phyloP scores from a whole-genome alignment of 2,797 vertebrate genomes.

The Novumbra hubbsi region DNA sequence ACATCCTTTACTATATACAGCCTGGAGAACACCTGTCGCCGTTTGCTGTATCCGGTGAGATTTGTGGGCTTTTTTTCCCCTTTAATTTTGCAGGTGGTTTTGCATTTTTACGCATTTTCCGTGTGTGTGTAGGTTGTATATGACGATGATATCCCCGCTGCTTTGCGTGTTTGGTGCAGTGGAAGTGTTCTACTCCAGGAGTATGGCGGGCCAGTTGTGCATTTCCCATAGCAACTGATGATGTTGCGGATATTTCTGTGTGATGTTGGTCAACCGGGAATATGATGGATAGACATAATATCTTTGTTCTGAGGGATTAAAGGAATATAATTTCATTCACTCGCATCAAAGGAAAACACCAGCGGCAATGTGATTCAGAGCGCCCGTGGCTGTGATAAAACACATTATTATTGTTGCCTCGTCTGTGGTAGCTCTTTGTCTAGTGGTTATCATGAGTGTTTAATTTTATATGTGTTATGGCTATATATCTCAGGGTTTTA shows the following conservation, averaged over 20 bases:
- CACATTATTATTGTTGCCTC: neutral
- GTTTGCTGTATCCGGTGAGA: neutral
- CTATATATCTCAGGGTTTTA: neutral
- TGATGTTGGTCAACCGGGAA: neutral
- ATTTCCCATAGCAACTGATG: constrained; percentile 12
- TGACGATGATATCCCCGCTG: neutral
- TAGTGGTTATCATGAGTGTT: neutral
- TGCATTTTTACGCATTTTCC: neutral
- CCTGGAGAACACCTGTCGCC: neutral
- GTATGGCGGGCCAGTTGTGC: neutral
- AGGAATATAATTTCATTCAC: neutral
- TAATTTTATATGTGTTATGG: neutral
- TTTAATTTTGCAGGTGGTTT: neutral
- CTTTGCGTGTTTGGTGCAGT: constrained; percentile 8
- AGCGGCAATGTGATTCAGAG: neutral
- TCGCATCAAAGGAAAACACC: neutral
- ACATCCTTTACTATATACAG: neutral
- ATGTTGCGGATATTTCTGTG: constrained; percentile 13
- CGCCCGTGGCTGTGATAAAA: neutral
- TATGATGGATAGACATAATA: neutral
- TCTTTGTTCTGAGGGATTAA: neutral
- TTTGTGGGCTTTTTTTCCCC: neutral
- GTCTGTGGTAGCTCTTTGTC: neutral
- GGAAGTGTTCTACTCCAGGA: neutral
- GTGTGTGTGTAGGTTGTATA: neutral